Evolutionary conservation across 1,140 invertebrate genomes (phyloP).

Genomic region (Nilaparvata lugens): DNA sequence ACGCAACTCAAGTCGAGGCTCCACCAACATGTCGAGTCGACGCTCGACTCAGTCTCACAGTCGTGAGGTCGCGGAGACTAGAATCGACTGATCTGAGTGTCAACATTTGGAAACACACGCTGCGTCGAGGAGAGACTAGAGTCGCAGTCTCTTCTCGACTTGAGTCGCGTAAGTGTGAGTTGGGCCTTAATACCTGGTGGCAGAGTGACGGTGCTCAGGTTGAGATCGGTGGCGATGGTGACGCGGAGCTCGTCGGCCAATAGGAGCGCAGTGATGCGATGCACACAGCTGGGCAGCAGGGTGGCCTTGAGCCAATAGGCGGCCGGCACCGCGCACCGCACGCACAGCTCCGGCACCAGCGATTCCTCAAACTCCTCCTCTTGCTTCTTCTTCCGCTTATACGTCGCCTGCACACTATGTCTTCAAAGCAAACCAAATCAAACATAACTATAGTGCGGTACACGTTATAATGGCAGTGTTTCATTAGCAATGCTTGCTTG

Average conservation of each 20-base stretch:
- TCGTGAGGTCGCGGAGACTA: no score
- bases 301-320: slow-evolving; percentile 85
- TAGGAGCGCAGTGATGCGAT: slow-evolving; percentile 64
- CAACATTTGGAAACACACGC: no score
- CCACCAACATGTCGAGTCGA: no score
- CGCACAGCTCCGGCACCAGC: slow-evolving; percentile 84
- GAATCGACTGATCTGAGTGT: no score
- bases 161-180: no score
- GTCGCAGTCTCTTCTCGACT: no score
- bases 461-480: no score
- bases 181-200: slow-evolving; percentile 27
- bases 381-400: slow-evolving; percentile 34
- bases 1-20: no score
- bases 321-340: slow-evolving; percentile 72
- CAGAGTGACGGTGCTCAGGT: slow-evolving; percentile 31
- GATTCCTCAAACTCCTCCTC: slow-evolving; percentile 60
- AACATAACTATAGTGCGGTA: no score
- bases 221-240: slow-evolving; percentile 41
- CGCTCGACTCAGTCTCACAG: no score
- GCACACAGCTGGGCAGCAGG: slow-evolving; percentile 78
- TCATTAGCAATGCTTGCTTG: no score
- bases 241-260: slow-evolving; percentile 68
- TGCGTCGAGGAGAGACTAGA: no score
- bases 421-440: neutral
- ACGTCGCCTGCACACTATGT: neutral